These are phyloP conservation scores for Cacatua alba DNA, from an alignment of 2,113 vertebrate genomes.

Conservation along the genomic window DNA sequence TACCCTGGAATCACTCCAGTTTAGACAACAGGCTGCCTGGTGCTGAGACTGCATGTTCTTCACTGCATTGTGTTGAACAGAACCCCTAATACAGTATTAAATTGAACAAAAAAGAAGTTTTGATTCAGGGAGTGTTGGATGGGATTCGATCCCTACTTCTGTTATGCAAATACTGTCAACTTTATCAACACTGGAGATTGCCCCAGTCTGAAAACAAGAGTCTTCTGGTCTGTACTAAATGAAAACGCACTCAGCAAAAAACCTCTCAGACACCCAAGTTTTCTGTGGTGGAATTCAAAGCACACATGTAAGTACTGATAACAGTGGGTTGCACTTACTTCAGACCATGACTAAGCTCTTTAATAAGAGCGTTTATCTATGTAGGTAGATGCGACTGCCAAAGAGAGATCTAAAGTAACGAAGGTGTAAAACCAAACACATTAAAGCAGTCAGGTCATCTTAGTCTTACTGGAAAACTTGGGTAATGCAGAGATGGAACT, in stretches of 20 bases:
- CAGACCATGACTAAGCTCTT: not conserved
- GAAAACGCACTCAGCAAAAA: not conserved
- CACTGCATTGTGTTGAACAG: not conserved
- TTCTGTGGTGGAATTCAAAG: not conserved
- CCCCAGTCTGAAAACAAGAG: not conserved
- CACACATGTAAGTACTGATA: not conserved
- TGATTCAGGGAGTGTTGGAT: not conserved
- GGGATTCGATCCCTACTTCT: not conserved
- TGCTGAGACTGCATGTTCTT: not conserved
- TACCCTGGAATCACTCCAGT: not conserved
- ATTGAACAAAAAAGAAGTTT: not conserved
- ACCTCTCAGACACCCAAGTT: not conserved
- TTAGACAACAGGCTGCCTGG: not conserved
- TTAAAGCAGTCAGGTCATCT: not conserved
- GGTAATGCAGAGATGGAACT: not conserved
- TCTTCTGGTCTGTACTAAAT: not conserved
- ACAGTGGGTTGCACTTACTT: not conserved
- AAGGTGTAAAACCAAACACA: not conserved
- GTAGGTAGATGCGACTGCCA: not conserved
- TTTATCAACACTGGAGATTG: not conserved
- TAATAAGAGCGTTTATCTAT: not conserved
- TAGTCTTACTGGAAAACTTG: not conserved
- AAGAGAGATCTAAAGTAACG: not conserved
- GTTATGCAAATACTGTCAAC: not conserved
- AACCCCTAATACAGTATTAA: not conserved